Conservation (phyloP, 2,113 vertebrate genomes). For the Phylloscopus whistleri region DNA sequence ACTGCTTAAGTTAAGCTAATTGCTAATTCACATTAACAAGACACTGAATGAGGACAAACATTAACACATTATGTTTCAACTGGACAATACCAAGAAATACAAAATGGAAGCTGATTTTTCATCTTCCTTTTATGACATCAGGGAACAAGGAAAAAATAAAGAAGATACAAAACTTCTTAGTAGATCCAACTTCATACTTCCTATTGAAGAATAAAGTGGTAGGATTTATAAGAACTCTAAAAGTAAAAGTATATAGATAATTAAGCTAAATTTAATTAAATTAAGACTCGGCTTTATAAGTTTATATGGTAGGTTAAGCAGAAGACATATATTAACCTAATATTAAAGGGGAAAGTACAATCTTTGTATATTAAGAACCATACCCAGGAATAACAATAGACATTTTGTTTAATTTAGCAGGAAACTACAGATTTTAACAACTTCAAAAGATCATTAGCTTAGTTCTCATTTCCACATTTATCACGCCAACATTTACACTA, state of each 20-base stretch:
- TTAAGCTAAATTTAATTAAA: neutral
- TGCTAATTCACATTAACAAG: neutral
- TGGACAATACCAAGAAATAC: neutral
- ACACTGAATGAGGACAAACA: neutral
- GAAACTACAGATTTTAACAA: neutral
- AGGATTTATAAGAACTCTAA: neutral
- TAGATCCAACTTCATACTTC: neutral
- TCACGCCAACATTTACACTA: neutral
- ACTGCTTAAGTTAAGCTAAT: neutral
- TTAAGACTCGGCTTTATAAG: neutral
- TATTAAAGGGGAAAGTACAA: neutral
- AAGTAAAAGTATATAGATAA: neutral
- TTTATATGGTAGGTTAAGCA: neutral
- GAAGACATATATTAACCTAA: neutral
- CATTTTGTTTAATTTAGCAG: neutral
- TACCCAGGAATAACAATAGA: neutral
- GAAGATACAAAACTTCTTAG: neutral
- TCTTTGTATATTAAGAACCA: neutral
- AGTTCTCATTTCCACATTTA: neutral
- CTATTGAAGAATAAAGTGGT: neutral
- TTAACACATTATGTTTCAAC: neutral
- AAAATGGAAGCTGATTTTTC: neutral
- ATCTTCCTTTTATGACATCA: neutral
- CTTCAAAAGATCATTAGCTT: neutral
- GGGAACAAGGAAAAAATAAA: neutral